Evolutionary conservation across 2,113 vertebrate species (phyloP).

Genomic region (Vulpes lagopus): DNA sequence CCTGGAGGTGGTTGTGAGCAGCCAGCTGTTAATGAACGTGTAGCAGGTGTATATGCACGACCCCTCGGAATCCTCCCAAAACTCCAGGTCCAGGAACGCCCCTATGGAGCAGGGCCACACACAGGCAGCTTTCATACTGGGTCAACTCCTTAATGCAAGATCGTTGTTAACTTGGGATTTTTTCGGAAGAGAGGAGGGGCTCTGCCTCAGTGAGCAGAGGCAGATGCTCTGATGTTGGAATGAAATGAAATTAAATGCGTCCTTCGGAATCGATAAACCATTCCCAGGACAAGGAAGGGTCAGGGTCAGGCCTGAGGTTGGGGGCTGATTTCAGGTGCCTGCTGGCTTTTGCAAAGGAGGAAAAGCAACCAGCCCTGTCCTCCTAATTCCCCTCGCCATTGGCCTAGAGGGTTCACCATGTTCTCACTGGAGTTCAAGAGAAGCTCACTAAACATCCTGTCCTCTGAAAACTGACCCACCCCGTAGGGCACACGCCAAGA

Average conservation of each 20-base stretch:
- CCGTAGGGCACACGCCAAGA: background rate
- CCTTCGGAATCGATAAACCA: background rate
- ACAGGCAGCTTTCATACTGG: background rate
- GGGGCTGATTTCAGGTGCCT: background rate
- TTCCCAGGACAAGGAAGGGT: background rate
- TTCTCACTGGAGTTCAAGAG: background rate
- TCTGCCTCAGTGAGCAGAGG: background rate
- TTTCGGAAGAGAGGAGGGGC: background rate
- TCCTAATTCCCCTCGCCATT: background rate
- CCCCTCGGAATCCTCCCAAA: background rate
- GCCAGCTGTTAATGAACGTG: background rate
- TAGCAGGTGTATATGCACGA: no score
- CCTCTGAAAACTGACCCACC: background rate
- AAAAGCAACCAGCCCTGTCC: background rate
- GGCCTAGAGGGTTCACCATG: background rate
- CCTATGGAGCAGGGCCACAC: rapidly evolving
- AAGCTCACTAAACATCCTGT: background rate
- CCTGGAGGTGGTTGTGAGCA: background rate
- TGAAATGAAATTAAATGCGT: background rate
- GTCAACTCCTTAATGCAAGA: background rate
- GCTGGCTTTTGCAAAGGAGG: background rate
- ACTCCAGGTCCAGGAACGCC: background rate
- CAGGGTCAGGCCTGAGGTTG: background rate
- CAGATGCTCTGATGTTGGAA: background rate
- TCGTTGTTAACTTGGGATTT: background rate